Evolutionary conservation across 2,888 invertebrate genomes (phyloP), one percentile per base, ranked within the genome.

Genomic region (Tipula helvola): DNA sequence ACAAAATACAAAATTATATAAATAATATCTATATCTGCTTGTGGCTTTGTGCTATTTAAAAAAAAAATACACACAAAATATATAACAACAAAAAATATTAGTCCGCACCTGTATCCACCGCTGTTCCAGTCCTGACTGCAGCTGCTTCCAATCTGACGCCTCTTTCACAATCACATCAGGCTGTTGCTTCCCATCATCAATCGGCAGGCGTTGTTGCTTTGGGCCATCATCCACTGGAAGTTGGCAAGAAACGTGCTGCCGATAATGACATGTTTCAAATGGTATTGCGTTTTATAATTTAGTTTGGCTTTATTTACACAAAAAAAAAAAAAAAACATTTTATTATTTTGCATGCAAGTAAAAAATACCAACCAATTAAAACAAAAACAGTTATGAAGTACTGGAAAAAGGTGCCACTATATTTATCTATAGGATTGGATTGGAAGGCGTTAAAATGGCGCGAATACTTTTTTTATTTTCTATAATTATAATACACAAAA

Each of bases 171-270:
- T 89, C 90, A 89, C 90, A 90, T 88, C 90, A 90, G 94, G 94
- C 94, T 93, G 93, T 92, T 92, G 91, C 92, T 92, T 91, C 93
- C 88, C 90, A 85, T 85, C 85, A 85, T 42, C 85, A 85, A 91
- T 92, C 94, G 92, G 94, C 95, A 93, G 94, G 94, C 93, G 93
- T 92, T 93, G 93, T 90, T 88, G 89, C 89, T 88, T 89, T 90
- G 88, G 89, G 89, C 88, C 91, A 91, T 89, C 93, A 91, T 92
- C 93, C 94, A 93, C 94, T 96, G 95, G 96, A 97, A 95, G 94
- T 95, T 93, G 97, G 96, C 95, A 97, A 97, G 96, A 97, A 97
- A 95, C 97, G 97, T 94, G 96, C 97, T 94, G 94, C 94, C 93
- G 95, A 95, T 93, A 96, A 96, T 93, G 96, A 96, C 94, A 94